phyloP scores from a whole-genome alignment of 2,888 invertebrate species.

The Aspidiotus rigidus region DNA sequence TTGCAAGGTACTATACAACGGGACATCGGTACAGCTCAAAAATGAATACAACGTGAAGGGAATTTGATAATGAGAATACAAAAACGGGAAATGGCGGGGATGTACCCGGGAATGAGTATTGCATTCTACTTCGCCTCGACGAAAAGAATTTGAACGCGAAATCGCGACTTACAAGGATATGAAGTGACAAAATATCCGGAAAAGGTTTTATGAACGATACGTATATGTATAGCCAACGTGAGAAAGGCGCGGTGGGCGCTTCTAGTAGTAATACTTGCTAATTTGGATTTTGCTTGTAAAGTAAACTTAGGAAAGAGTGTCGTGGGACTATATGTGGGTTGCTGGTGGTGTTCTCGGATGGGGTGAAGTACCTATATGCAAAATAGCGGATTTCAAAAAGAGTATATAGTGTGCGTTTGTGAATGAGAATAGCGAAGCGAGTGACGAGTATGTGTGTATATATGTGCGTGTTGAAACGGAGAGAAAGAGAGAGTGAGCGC shows the following conservation, averaged over 20 bases:
- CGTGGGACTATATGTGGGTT: constrained; percentile 9
- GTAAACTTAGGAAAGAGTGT: constrained; percentile 22
- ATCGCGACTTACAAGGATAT: constrained; percentile 8
- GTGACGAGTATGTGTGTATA: neutral
- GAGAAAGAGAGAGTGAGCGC: constrained; percentile 17
- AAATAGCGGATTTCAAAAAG: constrained; percentile 20
- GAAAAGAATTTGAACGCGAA: constrained; percentile 1
- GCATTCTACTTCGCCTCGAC: too few relatives aligned
- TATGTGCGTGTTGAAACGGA: constrained; percentile 7
- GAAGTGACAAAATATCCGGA: constrained; percentile 16
- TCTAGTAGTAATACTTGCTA: constrained; percentile 19
- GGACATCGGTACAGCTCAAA: too few relatives aligned
- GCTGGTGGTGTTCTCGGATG: neutral
- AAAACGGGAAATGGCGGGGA: too few relatives aligned
- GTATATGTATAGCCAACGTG: too few relatives aligned
- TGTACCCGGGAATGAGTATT: too few relatives aligned
- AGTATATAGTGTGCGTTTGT: constrained; percentile 13
- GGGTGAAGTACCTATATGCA: constrained; percentile 15
- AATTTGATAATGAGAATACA: too few relatives aligned
- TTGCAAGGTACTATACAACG: too few relatives aligned
- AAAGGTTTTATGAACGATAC: constrained; percentile 12
- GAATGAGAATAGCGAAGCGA: constrained; percentile 3
- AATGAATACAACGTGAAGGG: too few relatives aligned
- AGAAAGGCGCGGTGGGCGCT: neutral
- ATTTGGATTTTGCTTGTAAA: constrained; percentile 22